Evolutionary conservation across 2,113 vertebrate species (phyloP).

Genomic region (Albula goreensis): DNA sequence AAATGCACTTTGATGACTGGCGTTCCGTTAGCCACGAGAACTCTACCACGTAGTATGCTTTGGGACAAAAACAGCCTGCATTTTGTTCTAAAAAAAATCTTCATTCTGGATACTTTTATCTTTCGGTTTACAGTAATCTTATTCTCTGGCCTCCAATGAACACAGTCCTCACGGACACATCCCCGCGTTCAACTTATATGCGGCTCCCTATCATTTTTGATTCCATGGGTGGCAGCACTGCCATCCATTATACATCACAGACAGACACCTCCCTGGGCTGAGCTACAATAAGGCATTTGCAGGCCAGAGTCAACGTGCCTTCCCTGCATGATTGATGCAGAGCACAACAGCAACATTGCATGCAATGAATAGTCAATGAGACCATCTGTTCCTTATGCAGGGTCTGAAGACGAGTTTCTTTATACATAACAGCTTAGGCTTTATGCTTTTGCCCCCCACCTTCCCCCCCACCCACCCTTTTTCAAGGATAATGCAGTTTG

Average conservation of each 20-base stretch:
- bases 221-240: not conserved
- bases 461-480: not conserved
- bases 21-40: not conserved
- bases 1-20: not conserved
- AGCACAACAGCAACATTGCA: conserved; percentile 12
- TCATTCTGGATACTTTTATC: not conserved
- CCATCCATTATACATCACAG: not conserved
- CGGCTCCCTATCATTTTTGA: not conserved
- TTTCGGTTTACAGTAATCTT: not conserved
- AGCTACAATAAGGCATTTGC: conserved; percentile 6
- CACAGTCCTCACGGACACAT: not conserved
- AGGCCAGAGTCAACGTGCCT: not conserved
- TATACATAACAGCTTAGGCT: not conserved
- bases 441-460: not conserved
- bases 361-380: conserved; percentile 12
- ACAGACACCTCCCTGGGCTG: not conserved
- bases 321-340: not conserved
- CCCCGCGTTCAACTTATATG: not conserved
- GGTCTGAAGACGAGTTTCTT: not conserved
- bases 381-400: not conserved
- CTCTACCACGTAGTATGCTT: not conserved
- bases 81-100: not conserved
- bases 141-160: not conserved
- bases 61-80: not conserved
- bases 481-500: not conserved